Conservation (phyloP, 2,888 invertebrate genomes). For the Tuberolachnus salignus region DNA sequence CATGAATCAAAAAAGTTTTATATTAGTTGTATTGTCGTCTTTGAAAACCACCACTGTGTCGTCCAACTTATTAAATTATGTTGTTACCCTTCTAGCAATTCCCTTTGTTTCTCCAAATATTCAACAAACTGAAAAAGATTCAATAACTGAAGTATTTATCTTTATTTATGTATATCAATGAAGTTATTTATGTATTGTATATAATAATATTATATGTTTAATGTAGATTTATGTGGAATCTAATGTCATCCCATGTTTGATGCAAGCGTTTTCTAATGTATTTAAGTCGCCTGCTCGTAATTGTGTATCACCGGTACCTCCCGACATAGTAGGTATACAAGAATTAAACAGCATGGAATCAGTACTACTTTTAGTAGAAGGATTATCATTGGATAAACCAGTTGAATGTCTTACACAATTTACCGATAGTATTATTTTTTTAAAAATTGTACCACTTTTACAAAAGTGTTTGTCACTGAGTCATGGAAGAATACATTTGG, state of each 20-base stretch:
- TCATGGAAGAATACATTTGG: slow-evolving; percentile 37
- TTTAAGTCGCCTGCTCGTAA: slow-evolving; percentile 30
- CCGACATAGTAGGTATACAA: slow-evolving; percentile 18
- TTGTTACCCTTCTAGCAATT: slow-evolving; percentile 70
- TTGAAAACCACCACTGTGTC: slow-evolving; percentile 70
- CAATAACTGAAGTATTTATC: slow-evolving; percentile 62
- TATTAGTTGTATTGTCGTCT: slow-evolving; percentile 70
- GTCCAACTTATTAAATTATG: slow-evolving; percentile 70
- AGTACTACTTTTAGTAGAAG: slow-evolving; percentile 43
- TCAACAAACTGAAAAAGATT: slow-evolving; percentile 63
- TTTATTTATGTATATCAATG: background rate
- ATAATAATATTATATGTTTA: background rate
- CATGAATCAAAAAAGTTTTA: slow-evolving; percentile 64
- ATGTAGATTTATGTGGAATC: slow-evolving; percentile 46
- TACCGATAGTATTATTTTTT: slow-evolving; percentile 16
- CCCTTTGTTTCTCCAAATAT: slow-evolving; percentile 69
- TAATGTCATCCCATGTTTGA: slow-evolving; percentile 37
- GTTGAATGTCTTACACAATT: slow-evolving; percentile 43
- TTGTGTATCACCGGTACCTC: slow-evolving; percentile 48
- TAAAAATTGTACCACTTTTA: slow-evolving; percentile 33
- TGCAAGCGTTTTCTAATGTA: slow-evolving; percentile 46
- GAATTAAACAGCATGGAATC: slow-evolving; percentile 40
- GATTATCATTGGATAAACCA: slow-evolving; percentile 46
- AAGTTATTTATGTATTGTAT: background rate
- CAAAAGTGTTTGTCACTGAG: slow-evolving; percentile 44